Conservation (phyloP, 2,113 vertebrate species). For the Nothocercus julius region DNA sequence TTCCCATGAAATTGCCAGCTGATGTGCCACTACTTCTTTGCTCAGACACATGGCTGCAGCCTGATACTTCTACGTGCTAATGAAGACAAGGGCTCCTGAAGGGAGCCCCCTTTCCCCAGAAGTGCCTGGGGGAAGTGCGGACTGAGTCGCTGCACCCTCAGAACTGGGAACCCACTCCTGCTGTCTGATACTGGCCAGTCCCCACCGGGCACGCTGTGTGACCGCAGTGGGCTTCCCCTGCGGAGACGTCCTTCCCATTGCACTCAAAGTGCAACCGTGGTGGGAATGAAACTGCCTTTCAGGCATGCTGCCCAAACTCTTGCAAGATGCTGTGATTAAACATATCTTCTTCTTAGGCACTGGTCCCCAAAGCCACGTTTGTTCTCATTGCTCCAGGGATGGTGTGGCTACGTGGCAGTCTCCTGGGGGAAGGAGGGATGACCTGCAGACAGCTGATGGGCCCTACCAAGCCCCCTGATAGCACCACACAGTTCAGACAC, state of each 20-base stretch:
- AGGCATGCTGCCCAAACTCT: background rate
- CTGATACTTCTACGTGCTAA: background rate
- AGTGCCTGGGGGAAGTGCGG: background rate
- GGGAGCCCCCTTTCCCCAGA: background rate
- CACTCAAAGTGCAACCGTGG: too few relatives aligned
- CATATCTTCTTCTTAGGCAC: background rate
- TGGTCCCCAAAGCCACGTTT: background rate
- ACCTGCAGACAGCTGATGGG: background rate
- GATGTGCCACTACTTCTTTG: background rate
- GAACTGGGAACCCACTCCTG: background rate
- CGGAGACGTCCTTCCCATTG: too few relatives aligned
- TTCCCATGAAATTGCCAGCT: background rate
- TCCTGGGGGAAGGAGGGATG: background rate
- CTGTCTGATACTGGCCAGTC: background rate
- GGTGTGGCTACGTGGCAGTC: too few relatives aligned
- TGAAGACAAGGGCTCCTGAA: background rate
- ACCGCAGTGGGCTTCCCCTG: background rate
- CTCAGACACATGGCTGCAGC: background rate
- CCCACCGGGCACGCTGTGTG: rapidly evolving
- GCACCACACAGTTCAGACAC: background rate
- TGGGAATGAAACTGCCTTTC: background rate
- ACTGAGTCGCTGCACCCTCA: background rate
- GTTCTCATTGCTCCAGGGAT: background rate
- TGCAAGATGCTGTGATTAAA: background rate
- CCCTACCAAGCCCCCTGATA: background rate